These are phyloP conservation scores for Ptychodera flava DNA, from an alignment of 35 echinoderm and acorn worm species.

Conservation along the genomic window DNA sequence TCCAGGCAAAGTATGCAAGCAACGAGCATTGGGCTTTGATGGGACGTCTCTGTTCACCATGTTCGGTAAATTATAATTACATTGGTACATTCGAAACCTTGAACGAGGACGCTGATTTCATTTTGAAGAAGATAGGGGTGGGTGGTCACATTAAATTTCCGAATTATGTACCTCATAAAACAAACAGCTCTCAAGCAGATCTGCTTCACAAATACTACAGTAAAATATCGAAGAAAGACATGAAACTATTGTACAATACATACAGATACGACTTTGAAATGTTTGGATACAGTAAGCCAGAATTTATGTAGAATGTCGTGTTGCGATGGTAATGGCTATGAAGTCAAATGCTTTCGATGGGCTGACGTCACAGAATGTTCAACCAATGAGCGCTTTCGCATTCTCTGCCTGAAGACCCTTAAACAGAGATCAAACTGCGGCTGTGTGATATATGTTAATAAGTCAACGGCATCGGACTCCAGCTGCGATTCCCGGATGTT, in stretches of 20 bases:
- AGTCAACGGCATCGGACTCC: too few relatives aligned
- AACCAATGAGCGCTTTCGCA: too few relatives aligned
- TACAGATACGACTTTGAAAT: background rate
- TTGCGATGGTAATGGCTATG: too few relatives aligned
- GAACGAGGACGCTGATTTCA: background rate
- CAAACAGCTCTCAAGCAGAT: background rate
- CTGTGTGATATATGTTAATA: too few relatives aligned
- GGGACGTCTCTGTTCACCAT: background rate
- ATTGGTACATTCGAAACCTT: slow-evolving; percentile 10
- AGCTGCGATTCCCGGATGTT: too few relatives aligned
- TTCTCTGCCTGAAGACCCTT: too few relatives aligned
- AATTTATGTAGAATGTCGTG: too few relatives aligned
- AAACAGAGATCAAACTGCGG: too few relatives aligned
- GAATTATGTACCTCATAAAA: background rate
- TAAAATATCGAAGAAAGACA: background rate
- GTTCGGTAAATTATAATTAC: background rate
- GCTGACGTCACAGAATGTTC: too few relatives aligned
- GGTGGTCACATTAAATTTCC: background rate
- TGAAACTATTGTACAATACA: background rate
- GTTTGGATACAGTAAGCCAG: slow-evolving; percentile 14
- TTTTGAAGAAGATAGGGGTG: background rate
- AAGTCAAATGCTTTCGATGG: too few relatives aligned
- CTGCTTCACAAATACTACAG: background rate
- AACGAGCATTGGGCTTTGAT: slow-evolving; percentile 9
- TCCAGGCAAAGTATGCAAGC: background rate